Percentiles rank a stretch among this genome's conserved stretches.
Conservation (phyloP, 2,797 vertebrate genomes). For the Macrochelys suwanniensis region DNA sequence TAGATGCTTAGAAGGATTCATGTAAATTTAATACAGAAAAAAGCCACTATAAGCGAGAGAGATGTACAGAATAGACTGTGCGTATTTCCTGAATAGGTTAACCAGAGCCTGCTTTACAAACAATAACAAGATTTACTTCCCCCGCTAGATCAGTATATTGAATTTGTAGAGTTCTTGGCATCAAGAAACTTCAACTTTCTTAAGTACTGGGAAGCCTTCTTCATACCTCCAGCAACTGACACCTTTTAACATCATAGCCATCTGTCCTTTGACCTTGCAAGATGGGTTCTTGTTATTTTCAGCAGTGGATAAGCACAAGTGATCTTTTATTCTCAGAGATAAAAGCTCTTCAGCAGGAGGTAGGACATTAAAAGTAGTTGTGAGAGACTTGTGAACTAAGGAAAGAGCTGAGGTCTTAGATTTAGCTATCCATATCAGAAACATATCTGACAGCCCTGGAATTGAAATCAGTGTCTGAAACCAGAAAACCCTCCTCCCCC, state of each 20-base stretch:
- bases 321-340: background rate
- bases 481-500: background rate
- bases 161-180: background rate
- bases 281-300: background rate
- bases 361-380: background rate
- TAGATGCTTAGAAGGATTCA: background rate
- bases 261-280: background rate
- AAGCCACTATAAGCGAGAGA: background rate
- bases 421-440: background rate
- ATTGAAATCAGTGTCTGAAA: background rate
- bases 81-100: background rate
- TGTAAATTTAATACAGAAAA: background rate
- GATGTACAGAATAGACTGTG: background rate
- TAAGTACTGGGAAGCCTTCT: background rate
- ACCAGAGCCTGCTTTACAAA: background rate
- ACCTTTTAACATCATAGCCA: background rate
- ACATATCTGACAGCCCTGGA: background rate
- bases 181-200: background rate
- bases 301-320: accelerated
- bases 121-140: background rate
- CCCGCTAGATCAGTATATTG: background rate
- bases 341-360: background rate
- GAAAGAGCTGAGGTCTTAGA: background rate
- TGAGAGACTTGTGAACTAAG: background rate
- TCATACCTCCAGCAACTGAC: background rate